These are phyloP conservation scores for Plestiodon gilberti DNA, from an alignment of 2,113 vertebrate genomes.

Conservation along the genomic window DNA sequence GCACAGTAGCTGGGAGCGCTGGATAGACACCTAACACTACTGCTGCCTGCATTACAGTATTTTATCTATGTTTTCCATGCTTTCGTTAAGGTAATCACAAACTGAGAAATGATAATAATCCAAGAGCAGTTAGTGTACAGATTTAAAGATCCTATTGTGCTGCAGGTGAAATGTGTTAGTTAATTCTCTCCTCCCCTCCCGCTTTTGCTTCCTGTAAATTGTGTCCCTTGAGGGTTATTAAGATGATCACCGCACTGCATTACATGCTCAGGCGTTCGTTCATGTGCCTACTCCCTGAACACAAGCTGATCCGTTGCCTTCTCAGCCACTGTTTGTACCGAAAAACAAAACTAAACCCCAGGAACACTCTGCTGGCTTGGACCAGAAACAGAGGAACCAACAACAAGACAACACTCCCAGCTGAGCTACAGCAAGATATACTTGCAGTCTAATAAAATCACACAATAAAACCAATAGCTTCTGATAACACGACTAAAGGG, in stretches of 20 bases:
- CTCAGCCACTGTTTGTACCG: not conserved
- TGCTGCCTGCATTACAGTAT: not conserved
- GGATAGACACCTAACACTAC: not conserved
- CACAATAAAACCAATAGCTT: not conserved
- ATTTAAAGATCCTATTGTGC: not conserved
- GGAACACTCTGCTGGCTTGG: not conserved
- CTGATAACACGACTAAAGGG: not conserved
- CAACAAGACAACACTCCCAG: not conserved
- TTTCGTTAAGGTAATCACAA: constrained; percentile 19
- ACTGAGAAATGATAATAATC: not conserved
- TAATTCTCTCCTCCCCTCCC: constrained; percentile 4
- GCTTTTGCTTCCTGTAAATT: constrained; percentile 41
- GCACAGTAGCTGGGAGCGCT: not conserved
- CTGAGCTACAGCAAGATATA: not conserved
- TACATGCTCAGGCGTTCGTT: constrained; percentile 22
- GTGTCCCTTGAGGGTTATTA: constrained; percentile 12
- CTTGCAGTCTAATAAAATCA: not conserved
- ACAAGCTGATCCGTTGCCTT: constrained; percentile 17
- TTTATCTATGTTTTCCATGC: constrained; percentile 5
- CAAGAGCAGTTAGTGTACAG: not conserved
- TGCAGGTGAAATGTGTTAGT: not conserved
- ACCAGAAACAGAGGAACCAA: not conserved
- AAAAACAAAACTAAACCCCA: constrained; percentile 17
- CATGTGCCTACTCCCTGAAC: constrained; percentile 3
- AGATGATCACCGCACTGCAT: constrained; percentile 20